A percentile compares a stretch with the other conserved stretches of the same genome.
Conservation (phyloP, 2,113 vertebrate genomes). For the Pitta sordida region DNA sequence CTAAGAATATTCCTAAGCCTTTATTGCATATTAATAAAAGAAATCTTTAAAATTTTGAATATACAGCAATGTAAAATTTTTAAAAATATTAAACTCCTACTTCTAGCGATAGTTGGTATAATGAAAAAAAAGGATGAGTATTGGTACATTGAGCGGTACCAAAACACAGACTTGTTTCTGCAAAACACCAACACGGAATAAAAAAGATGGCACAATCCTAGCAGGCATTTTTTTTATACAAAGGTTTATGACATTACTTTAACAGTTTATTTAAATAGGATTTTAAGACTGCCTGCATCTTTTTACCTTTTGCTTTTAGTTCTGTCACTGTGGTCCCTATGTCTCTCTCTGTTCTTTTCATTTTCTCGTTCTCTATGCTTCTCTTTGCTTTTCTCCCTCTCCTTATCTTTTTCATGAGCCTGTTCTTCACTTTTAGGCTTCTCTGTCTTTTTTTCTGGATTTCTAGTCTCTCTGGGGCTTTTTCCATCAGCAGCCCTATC, state of each 20-base stretch:
- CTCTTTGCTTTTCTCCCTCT: conserved; percentile 76
- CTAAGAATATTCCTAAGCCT: conserved; percentile 73
- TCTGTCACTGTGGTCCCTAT: conserved; percentile 84
- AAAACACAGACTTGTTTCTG: conserved; percentile 65
- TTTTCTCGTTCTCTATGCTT: conserved; percentile 69
- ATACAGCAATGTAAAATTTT: conserved; percentile 78
- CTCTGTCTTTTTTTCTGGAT: conserved; percentile 80
- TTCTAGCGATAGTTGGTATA: conserved; percentile 65
- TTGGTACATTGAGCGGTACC: conserved; percentile 58
- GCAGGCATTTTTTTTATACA: conserved; percentile 57
- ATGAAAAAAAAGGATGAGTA: conserved; percentile 66
- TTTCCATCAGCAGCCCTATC: conserved; percentile 73
- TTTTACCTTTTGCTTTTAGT: conserved; percentile 82
- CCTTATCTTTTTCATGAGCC: conserved; percentile 78
- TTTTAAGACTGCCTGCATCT: conserved; percentile 53
- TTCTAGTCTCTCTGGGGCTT: conserved; percentile 70
- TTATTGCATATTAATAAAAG: conserved; percentile 83
- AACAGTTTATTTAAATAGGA: conserved; percentile 60
- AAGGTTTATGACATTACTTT: conserved; percentile 48
- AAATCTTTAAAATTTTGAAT: conserved; percentile 72
- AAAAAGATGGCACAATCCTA: conserved; percentile 75
- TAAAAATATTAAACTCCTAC: conserved; percentile 76
- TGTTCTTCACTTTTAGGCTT: conserved; percentile 83
- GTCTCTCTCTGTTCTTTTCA: conserved; percentile 81
- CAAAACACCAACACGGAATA: conserved; percentile 70